Base-by-base conservation (phyloP, 2,888 invertebrate species). In the Xestia sexstrigata region DNA sequence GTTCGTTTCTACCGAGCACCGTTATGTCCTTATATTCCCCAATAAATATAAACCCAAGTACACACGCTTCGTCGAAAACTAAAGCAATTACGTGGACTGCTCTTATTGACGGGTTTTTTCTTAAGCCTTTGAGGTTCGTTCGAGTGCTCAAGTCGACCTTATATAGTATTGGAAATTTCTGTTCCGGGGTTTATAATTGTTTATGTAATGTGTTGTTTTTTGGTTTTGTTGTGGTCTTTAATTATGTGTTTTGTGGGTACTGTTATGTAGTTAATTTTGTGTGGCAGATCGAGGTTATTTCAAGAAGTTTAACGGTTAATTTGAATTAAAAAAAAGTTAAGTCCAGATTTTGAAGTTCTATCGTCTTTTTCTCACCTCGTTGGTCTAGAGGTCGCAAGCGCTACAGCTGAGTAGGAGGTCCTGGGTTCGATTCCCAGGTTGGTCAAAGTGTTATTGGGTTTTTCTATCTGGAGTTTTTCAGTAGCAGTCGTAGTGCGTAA, bases 71-170 rank as follows among this genome's bases (percentile, higher is more conserved):
- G 70, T 76, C 70, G 82, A 77, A 77, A 87, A 85, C 78, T 83
- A 85, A 87, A 87, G 81, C 83, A 87, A 83, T 87, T 87, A 87
- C 78, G 69, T 66, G 83, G 76, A 85, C 87, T 78, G 75, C 74
- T 76, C 85, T 79, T 81, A 81, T 82, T 79, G 79, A 68, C 74
- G 74, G 76, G 71, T 78, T 85, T 79, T 80, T 87, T 78, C 74
- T 71, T 47, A 87, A 80, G 75, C 85, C 86, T 87, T 83, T 86
- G 75, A 52, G 74, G 68, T 76, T 82, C 79, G 26, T 42, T 81
- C 49, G 66, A 81, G 81, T 63, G 65, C 42, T 39, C 47, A 55
- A 71, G 65, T 47, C 66, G 45, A 73, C 78, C 66, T 65, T 75
- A 79, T 83, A 68, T 62, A 62, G 55, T 69, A 68, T 62, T 66